A percentile compares a stretch with the other conserved stretches of the same genome.
Conservation (phyloP, 2,797 vertebrate genomes). For the Gallinago stenura region DNA sequence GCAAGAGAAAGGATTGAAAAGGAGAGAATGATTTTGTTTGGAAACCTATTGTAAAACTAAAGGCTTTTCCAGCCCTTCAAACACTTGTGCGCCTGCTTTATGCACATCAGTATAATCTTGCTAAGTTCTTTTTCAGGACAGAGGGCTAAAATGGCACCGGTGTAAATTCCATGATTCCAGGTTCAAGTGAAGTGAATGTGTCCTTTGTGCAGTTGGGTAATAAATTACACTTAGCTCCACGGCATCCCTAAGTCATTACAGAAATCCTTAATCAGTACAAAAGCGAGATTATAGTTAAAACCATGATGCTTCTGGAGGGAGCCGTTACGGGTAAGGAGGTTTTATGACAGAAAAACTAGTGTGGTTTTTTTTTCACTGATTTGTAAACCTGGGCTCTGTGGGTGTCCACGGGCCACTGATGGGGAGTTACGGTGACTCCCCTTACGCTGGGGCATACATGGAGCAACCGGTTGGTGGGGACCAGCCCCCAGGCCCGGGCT, state of each 20-base stretch:
- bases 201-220: background rate
- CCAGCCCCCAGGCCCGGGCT: rapidly evolving
- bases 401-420: background rate
- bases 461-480: rapidly evolving
- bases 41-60: background rate
- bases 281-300: background rate
- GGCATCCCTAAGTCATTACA: background rate
- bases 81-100: background rate
- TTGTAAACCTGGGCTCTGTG: background rate
- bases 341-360: background rate
- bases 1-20: background rate
- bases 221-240: background rate
- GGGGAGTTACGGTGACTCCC: background rate
- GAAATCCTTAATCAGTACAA: background rate
- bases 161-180: background rate
- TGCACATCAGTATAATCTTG: background rate
- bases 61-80: background rate
- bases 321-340: too few relatives aligned
- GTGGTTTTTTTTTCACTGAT: background rate
- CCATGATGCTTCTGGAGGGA: background rate
- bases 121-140: background rate
- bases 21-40: background rate
- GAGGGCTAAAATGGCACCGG: background rate
- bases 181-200: background rate
- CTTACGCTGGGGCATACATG: rapidly evolving